Evolutionary conservation across 2,113 vertebrate genomes (phyloP).

Genomic region (Chamaetylas fuelleborni): DNA sequence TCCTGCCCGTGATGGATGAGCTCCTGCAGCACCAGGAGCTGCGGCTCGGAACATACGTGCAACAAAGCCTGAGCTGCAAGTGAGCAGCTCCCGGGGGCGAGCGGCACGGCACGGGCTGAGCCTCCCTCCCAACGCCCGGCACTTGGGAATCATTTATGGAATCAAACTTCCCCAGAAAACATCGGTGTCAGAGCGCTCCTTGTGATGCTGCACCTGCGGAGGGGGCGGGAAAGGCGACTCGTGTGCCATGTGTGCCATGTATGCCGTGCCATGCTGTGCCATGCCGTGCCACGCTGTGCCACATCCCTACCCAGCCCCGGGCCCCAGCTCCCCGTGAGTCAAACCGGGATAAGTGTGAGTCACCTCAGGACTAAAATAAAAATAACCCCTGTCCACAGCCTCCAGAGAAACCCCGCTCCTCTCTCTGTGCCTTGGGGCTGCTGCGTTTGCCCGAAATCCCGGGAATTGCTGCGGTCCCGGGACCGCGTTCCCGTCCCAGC

Average conservation of each 20-base stretch:
- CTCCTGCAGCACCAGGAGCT: background rate
- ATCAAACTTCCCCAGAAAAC: background rate
- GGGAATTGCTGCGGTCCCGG: accelerated
- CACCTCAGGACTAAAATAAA: background rate
- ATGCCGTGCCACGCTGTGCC: background rate
- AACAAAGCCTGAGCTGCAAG: accelerated
- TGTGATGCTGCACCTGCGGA: accelerated
- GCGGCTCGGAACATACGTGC: background rate
- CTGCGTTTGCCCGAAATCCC: background rate
- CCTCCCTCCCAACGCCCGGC: accelerated
- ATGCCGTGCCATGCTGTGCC: background rate
- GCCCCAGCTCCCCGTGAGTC: conserved; percentile 8
- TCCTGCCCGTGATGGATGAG: background rate
- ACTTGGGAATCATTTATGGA: accelerated
- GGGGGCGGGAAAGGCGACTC: accelerated
- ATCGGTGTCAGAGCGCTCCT: accelerated
- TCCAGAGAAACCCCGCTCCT: background rate
- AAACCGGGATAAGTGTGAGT: background rate
- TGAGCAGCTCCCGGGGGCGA: accelerated
- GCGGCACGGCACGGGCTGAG: background rate
- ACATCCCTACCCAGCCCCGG: background rate
- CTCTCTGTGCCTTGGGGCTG: accelerated
- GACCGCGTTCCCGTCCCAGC: background rate
- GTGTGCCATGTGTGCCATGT: too few relatives aligned
- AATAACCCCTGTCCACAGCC: background rate